Conservation (phyloP, 2,113 vertebrate genomes). For the Gadus chalcogrammus region DNA sequence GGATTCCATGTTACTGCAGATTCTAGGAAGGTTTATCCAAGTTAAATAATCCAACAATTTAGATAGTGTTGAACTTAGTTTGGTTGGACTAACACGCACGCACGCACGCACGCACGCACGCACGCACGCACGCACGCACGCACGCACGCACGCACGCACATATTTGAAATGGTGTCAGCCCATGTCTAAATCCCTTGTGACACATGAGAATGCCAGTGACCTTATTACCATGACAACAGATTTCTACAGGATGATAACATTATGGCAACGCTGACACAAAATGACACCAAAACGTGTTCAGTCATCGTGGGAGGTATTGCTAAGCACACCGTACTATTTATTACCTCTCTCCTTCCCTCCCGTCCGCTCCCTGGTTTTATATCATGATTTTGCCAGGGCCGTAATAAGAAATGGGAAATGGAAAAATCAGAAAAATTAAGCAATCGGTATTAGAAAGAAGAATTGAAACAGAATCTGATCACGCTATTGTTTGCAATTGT, state of each 20-base stretch:
- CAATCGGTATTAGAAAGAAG: too few relatives aligned
- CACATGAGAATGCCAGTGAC: constrained; percentile 63
- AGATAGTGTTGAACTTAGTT: too few relatives aligned
- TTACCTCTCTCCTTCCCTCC: background rate
- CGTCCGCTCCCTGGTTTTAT: background rate
- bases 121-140: constrained; percentile 9
- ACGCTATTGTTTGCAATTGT: constrained; percentile 16
- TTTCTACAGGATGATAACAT: constrained; percentile 49
- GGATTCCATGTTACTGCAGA: too few relatives aligned
- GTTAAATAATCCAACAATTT: too few relatives aligned
- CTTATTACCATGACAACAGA: constrained; percentile 68
- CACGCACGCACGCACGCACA: constrained; percentile 31
- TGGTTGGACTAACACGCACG: too few relatives aligned
- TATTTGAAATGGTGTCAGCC: constrained; percentile 63
- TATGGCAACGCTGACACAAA: constrained; percentile 60
- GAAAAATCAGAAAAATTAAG: too few relatives aligned
- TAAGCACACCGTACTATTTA: constrained; percentile 28
- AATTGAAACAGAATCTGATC: too few relatives aligned
- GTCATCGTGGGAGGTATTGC: constrained; percentile 33
- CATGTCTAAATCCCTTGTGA: constrained; percentile 68
- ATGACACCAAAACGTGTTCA: constrained; percentile 56
- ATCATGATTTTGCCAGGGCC: background rate
- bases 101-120: constrained; percentile 10
- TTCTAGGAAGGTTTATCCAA: too few relatives aligned
- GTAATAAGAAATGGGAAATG: too few relatives aligned